These are phyloP conservation scores for Nasonovia ribisnigri DNA, from an alignment of 2,888 invertebrate species.

Conservation along the genomic window DNA sequence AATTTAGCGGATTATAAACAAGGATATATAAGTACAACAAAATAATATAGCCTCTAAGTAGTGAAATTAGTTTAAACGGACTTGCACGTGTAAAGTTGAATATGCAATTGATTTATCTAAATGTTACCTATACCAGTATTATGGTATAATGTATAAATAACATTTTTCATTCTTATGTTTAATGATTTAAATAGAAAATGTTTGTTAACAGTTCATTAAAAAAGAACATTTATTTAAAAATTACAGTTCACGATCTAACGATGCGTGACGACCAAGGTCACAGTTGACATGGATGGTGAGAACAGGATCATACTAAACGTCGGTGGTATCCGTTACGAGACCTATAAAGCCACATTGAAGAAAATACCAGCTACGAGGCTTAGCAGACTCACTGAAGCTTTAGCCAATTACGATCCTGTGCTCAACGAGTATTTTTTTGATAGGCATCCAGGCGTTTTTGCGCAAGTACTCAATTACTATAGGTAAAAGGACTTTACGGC, in stretches of 20 bases:
- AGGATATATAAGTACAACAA: background rate
- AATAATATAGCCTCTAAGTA: background rate
- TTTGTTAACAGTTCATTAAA: background rate
- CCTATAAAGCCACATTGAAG: conserved; percentile 85
- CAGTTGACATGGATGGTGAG: conserved; percentile 82
- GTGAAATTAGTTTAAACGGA: background rate
- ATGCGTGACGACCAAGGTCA: conserved; percentile 62
- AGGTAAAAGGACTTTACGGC: conserved; percentile 71
- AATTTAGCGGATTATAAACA: background rate
- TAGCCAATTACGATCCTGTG: conserved; percentile 90
- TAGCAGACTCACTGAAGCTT: conserved; percentile 84
- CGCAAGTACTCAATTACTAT: conserved; percentile 90
- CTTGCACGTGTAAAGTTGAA: background rate
- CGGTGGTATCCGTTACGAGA: conserved; percentile 86
- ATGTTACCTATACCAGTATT: background rate
- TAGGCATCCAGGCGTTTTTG: conserved; percentile 90
- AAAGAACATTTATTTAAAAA: background rate
- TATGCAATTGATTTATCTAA: background rate
- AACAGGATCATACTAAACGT: conserved; percentile 94
- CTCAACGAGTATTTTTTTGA: conserved; percentile 92
- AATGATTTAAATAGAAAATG: background rate
- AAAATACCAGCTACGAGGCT: conserved; percentile 90
- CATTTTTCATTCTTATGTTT: background rate
- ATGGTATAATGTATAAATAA: background rate
- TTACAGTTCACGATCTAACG: conserved; percentile 58